Evolutionary conservation across 35 echinoderm and acorn worm genomes (phyloP).

Genomic region (Chiridota heheva): DNA sequence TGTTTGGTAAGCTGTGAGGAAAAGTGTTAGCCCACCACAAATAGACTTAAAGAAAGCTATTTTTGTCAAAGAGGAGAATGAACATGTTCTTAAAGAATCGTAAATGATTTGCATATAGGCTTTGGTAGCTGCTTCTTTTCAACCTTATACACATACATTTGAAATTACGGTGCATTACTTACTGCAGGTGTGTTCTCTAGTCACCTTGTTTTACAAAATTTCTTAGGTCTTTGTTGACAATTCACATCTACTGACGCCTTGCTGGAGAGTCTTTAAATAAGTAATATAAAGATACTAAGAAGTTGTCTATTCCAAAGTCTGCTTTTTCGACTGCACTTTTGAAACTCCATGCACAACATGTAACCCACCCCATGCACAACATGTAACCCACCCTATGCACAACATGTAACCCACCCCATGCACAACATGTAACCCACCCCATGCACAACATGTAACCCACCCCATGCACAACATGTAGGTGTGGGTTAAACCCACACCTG

Average conservation of each 20-base stretch:
- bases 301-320: constrained; percentile 17
- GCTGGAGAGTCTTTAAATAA: constrained; percentile 26
- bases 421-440: too few relatives aligned
- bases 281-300: constrained; percentile 5
- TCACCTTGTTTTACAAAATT: constrained; percentile 14
- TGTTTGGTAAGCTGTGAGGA: too few relatives aligned
- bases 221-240: constrained; percentile 2
- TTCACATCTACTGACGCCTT: not conserved
- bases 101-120: constrained; percentile 20
- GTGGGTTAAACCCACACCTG: too few relatives aligned
- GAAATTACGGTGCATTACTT: constrained; percentile 5
- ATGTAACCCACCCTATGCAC: too few relatives aligned
- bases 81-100: constrained; percentile 19
- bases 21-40: too few relatives aligned
- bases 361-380: not conserved
- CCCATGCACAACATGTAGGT: too few relatives aligned
- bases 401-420: too few relatives aligned
- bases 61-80: not conserved
- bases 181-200: constrained; percentile 25
- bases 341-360: not conserved
- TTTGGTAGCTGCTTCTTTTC: constrained; percentile 29
- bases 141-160: constrained; percentile 26
- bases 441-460: too few relatives aligned
- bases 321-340: not conserved
- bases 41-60: too few relatives aligned